Conservation (phyloP, 2,113 vertebrate genomes). For the Progne subis region DNA sequence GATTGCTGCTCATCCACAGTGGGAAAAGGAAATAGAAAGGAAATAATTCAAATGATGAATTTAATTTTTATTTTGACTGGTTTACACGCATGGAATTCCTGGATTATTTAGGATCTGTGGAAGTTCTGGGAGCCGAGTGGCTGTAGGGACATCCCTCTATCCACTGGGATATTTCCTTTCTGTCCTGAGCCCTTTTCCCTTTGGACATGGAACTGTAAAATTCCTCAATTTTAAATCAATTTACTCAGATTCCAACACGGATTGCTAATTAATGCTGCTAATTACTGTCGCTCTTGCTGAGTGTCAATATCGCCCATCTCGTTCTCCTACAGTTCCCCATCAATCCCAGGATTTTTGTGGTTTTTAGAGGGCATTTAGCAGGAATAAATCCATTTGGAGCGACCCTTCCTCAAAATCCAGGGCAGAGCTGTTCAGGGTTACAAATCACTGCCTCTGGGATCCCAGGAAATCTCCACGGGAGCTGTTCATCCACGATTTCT, state of each 20-base stretch:
- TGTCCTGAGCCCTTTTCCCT: neutral
- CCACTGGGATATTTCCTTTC: neutral
- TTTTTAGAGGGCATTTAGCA: neutral
- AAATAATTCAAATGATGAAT: fast-evolving
- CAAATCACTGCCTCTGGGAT: neutral
- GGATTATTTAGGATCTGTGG: neutral
- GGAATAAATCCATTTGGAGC: neutral
- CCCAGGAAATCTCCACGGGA: neutral
- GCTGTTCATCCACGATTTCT: neutral
- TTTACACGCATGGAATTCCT: neutral
- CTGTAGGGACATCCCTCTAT: no score
- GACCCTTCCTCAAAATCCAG: neutral
- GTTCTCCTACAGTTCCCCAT: neutral
- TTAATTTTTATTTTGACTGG: neutral
- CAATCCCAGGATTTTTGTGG: neutral
- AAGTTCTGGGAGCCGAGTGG: neutral
- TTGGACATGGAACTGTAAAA: neutral
- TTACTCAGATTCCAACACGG: neutral
- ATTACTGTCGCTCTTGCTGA: neutral
- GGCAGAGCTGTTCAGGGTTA: no score
- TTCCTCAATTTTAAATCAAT: neutral
- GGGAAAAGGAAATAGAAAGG: neutral
- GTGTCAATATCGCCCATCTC: no score
- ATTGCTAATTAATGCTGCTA: neutral
- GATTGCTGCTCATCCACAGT: neutral